These are phyloP conservation scores for Bovichtus diacanthus DNA, from an alignment of 2,797 vertebrate genomes.

Conservation along the genomic window DNA sequence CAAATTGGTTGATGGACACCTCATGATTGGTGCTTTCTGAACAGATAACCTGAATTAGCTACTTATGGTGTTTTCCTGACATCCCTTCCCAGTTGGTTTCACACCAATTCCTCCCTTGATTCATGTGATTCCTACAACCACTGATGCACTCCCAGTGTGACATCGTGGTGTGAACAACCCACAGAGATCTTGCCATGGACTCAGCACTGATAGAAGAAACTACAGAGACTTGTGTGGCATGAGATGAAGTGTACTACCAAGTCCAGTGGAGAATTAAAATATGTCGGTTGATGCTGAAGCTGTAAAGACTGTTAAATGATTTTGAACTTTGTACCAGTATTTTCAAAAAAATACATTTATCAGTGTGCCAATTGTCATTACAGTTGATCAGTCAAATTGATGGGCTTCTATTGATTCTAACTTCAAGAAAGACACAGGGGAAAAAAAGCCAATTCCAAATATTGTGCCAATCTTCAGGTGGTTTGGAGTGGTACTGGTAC, in stretches of 20 bases:
- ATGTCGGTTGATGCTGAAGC: background rate
- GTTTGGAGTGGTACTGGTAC: background rate
- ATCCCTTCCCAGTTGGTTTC: slow-evolving; percentile 18
- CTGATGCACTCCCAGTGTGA: background rate
- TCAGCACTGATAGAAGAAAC: background rate
- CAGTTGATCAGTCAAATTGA: no score
- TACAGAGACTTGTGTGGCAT: background rate
- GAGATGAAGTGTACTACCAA: background rate
- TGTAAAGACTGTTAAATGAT: background rate
- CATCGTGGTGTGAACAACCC: background rate
- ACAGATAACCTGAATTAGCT: background rate
- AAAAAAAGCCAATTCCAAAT: no score
- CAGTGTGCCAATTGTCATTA: no score
- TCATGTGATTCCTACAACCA: slow-evolving; percentile 2
- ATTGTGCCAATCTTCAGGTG: no score
- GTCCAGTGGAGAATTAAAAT: background rate
- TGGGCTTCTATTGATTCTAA: no score
- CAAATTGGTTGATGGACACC: background rate
- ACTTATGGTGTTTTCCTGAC: background rate
- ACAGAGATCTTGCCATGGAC: background rate
- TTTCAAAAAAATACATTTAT: no score
- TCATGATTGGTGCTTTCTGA: background rate
- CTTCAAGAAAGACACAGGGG: no score
- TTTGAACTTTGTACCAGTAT: background rate
- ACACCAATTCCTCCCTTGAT: slow-evolving; percentile 6